Conservation (phyloP, 2,113 vertebrate species). For the Taxidea taxus region DNA sequence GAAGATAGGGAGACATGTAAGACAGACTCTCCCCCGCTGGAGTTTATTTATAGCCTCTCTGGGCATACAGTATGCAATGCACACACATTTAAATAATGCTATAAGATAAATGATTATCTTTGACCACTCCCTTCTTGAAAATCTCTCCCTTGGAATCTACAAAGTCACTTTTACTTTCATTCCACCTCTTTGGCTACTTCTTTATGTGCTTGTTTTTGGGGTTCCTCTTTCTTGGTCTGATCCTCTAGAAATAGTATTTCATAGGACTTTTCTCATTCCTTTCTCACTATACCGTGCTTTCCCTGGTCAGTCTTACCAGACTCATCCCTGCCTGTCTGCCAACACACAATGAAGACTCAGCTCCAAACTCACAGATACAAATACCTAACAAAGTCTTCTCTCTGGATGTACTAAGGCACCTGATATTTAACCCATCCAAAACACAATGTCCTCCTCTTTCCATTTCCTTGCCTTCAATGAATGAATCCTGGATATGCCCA, state of each 20-base stretch:
- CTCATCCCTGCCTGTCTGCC: neutral
- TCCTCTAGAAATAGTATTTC: neutral
- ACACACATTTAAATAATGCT: neutral
- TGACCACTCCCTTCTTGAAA: neutral
- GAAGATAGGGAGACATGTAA: neutral
- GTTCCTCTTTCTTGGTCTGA: neutral
- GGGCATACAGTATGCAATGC: neutral
- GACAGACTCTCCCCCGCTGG: neutral
- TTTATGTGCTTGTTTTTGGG: neutral
- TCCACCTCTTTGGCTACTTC: neutral
- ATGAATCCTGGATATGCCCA: neutral
- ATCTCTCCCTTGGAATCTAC: slow-evolving; percentile 13
- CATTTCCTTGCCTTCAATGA: neutral
- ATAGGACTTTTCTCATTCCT: neutral
- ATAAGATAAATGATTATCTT: neutral
- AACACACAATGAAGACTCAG: neutral
- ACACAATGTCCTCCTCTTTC: neutral
- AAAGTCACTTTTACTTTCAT: slow-evolving; percentile 18
- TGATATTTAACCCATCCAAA: neutral
- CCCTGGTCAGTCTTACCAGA: neutral
- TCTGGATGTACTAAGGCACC: neutral
- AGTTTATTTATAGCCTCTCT: neutral
- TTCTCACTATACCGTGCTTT: neutral
- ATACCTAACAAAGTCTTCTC: neutral
- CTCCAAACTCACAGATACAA: neutral